Evolutionary conservation across 1,140 invertebrate species (phyloP).

Genomic region (Heliothis virescens): DNA sequence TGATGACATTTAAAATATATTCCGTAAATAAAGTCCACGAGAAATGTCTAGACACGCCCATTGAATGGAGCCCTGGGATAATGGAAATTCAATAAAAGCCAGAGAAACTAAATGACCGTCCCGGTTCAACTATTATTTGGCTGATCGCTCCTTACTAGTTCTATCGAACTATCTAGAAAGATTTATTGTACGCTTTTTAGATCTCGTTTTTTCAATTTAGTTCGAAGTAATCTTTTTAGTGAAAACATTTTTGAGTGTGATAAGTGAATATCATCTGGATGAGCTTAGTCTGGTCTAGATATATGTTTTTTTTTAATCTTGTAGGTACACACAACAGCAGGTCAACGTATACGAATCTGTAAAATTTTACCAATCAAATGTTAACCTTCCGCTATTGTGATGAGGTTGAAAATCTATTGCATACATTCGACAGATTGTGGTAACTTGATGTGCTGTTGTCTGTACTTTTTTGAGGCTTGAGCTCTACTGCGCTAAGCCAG

Average conservation of each 20-base stretch:
- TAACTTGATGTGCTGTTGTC: no score
- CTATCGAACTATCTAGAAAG: background rate
- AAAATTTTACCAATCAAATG: no score
- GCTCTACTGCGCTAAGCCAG: no score
- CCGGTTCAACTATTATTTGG: conserved; percentile 26
- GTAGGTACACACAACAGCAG: no score
- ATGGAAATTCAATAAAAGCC: conserved; percentile 30
- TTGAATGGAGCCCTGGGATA: conserved; percentile 1
- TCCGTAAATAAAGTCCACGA: background rate
- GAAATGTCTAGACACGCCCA: background rate
- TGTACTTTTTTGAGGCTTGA: no score
- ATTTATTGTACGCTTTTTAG: conserved; percentile 3
- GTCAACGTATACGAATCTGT: no score
- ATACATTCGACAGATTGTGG: no score
- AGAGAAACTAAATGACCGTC: conserved; percentile 18
- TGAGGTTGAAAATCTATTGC: no score
- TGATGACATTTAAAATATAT: background rate
- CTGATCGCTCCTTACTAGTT: background rate
- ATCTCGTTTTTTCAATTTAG: background rate
- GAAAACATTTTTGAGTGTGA: background rate
- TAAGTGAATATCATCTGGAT: no score
- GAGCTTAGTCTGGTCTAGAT: no score
- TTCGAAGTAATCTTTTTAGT: background rate
- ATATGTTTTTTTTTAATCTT: no score
- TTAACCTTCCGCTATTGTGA: no score